phyloP scores from a whole-genome alignment of 2,888 invertebrate genomes.

The Minunthozetes semirufus region DNA sequence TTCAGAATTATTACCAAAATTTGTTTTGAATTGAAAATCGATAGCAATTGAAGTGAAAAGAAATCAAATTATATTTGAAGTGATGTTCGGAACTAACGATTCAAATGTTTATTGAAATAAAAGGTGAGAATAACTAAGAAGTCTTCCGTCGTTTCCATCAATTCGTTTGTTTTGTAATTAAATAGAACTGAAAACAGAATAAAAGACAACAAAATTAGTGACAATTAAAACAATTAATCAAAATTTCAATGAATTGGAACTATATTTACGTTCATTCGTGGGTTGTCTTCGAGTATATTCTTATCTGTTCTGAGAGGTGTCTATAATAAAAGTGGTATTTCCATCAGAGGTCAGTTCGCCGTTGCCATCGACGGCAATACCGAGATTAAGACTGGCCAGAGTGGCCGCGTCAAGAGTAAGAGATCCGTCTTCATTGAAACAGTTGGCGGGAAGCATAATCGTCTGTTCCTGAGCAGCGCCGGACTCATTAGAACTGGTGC shows the following conservation, averaged over 20 bases:
- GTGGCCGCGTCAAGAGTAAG: slow-evolving; percentile 32
- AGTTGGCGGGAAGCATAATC: slow-evolving; percentile 31
- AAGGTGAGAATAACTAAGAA: too few relatives aligned
- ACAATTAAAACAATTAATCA: neutral
- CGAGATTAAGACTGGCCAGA: slow-evolving; percentile 27
- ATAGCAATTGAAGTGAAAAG: too few relatives aligned
- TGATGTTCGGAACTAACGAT: too few relatives aligned
- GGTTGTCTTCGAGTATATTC: neutral
- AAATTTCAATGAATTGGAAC: neutral
- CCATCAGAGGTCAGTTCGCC: slow-evolving; percentile 29
- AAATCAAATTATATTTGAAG: too few relatives aligned
- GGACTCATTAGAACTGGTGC: neutral
- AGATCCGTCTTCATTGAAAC: slow-evolving; percentile 34
- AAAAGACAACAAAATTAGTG: neutral
- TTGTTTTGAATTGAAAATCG: too few relatives aligned
- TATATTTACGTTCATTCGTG: neutral
- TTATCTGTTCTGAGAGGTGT: slow-evolving; percentile 12
- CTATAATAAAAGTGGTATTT: slow-evolving; percentile 34
- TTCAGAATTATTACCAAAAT: neutral
- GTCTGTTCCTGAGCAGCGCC: slow-evolving; percentile 18
- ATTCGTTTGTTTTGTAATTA: neutral
- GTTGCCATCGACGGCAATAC: slow-evolving; percentile 30
- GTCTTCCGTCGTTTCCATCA: too few relatives aligned
- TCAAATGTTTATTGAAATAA: too few relatives aligned
- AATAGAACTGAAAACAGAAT: neutral